A percentile compares a stretch with the other conserved stretches of the same genome.
Conservation (phyloP, 2,113 vertebrate genomes). For the Nettapus auritus region DNA sequence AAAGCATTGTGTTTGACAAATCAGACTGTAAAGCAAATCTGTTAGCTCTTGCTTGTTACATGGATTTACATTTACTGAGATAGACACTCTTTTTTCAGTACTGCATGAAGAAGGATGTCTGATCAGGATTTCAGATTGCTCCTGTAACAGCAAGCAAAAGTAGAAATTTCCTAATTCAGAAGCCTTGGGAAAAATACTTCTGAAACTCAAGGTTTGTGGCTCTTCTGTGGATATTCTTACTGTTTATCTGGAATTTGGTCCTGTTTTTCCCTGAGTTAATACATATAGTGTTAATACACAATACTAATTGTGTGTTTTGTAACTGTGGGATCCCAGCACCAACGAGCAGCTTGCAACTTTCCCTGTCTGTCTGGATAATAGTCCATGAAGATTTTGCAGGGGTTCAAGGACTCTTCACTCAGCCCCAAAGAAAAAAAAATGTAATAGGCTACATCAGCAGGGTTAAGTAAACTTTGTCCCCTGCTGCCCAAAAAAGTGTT, state of each 20-base stretch:
- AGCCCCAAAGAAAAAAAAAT: not conserved
- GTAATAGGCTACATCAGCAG: not conserved
- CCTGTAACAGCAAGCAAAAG: not conserved
- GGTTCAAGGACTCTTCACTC: not conserved
- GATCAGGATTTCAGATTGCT: not conserved
- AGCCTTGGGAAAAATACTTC: not conserved
- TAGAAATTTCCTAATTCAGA: not conserved
- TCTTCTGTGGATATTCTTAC: not conserved
- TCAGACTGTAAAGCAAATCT: not conserved
- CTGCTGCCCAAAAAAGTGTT: no score
- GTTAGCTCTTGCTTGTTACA: not conserved
- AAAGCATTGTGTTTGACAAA: not conserved
- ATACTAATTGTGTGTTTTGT: not conserved
- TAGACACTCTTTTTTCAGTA: not conserved
- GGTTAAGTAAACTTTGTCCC: no score
- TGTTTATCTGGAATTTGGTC: not conserved
- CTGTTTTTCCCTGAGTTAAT: not conserved
- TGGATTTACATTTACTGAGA: not conserved
- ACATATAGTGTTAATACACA: not conserved
- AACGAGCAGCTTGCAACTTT: not conserved
- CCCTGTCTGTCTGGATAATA: not conserved
- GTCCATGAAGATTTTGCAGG: not conserved
- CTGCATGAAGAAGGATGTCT: not conserved
- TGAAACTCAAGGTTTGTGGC: not conserved
- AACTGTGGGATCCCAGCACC: not conserved